Percentiles rank a stretch among this genome's conserved stretches.
phyloP scores from a whole-genome alignment of 2,113 vertebrate genomes.

The Hirundichthys speculiger region DNA sequence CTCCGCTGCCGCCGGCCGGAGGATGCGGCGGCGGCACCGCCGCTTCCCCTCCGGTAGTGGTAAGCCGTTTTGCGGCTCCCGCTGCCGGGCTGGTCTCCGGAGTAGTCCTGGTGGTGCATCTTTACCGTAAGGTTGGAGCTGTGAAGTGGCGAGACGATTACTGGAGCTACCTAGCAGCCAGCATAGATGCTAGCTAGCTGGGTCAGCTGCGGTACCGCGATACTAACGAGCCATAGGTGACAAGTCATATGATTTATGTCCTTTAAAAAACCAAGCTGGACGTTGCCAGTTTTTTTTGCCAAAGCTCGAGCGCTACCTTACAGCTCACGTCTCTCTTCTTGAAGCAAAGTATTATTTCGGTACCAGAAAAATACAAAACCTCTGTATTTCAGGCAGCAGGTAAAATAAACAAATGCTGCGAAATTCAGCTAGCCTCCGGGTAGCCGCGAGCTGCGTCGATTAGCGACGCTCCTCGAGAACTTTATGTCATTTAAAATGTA shows the following conservation, averaged over 20 bases:
- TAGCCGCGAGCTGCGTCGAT: conserved; percentile 41
- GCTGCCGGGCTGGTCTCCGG: conserved; percentile 84
- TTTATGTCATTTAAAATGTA: not conserved
- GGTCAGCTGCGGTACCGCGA: conserved; percentile 59
- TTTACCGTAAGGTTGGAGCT: conserved; percentile 43
- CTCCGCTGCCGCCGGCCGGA: conserved; percentile 60
- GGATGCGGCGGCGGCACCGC: conserved; percentile 68
- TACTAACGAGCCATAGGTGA: conserved; percentile 68
- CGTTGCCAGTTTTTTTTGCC: no score
- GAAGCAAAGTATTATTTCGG: not conserved
- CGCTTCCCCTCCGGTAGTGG: conserved; percentile 87
- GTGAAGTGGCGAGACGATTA: conserved; percentile 7
- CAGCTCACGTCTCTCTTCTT: not conserved
- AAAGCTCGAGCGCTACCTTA: not conserved
- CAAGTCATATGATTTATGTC: conserved; percentile 62
- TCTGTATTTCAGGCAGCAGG: not conserved
- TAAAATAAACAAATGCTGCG: conserved; percentile 31
- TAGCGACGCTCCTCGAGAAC: conserved; percentile 15
- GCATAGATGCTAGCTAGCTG: conserved; percentile 52
- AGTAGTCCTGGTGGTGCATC: conserved; percentile 93
- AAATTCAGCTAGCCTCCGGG: conserved; percentile 31
- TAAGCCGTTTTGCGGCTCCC: conserved; percentile 87
- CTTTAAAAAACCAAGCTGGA: conserved; percentile 36
- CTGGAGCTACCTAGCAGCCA: conserved; percentile 20
- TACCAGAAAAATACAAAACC: not conserved